Base-by-base conservation (phyloP, 2,888 invertebrate species). In the Erannis defoliaria region DNA sequence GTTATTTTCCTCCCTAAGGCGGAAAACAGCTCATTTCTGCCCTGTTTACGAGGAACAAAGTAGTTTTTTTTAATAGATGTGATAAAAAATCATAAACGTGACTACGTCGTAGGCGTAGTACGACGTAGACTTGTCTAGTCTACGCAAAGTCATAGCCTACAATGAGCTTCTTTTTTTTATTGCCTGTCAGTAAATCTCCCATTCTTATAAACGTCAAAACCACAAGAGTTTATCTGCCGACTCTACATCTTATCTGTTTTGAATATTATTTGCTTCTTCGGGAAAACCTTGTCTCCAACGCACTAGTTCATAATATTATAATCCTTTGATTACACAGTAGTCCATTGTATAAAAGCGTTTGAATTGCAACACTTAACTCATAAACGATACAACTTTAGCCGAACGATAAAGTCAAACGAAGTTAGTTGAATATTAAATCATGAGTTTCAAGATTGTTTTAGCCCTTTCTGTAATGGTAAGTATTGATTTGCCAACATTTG, bases 401-500 rank as follows among this genome's bases (percentile, higher is more conserved):
- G 74, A 77, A 74, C 72, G 73, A 70, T 77, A 80, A 31, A 73
- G 62, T 71, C 66, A 62, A 62, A 72, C 71, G 71, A 72, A 75
- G 56, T 66, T 58, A 69, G 0, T 40, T 37, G 37, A 55, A 50
- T 50, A 56, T 65, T 55, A 48, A 77, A 85, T 75, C 54, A 92
- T 93, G 92, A 83, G 79, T 73, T 84, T 85, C 58, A 89, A 89
- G 74, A 71, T 86, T 65, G 62, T 86, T 62, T 57, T 90, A 42
- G 78, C 78, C 42, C 70, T 90, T 67, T 85, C 86, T 66, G 67
- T 82, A 57, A 59, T 88, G 87, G 92, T 92, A 74, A 88, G 92
- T 86, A 51, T 33, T 54, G 37, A 59, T 50, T 60, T 57, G 43
- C 29, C 21, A 14, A 50, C 55, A 50, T 55, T 55, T 55, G 55